phyloP scores from a whole-genome alignment of 2,113 vertebrate species.

The Balaeniceps rex region DNA sequence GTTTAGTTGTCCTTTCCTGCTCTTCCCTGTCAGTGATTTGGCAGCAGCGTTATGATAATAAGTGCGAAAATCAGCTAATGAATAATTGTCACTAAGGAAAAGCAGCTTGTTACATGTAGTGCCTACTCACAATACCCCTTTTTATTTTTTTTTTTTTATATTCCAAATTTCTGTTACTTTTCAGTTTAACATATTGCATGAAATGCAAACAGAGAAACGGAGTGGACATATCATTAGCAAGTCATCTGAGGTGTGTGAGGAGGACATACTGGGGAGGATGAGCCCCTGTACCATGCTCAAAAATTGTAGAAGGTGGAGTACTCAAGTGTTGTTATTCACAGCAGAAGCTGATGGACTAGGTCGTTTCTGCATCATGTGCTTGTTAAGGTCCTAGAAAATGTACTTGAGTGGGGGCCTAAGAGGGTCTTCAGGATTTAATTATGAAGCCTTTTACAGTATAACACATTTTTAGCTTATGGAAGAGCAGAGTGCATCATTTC shows the following conservation, averaged over 20 bases:
- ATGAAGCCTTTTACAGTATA: neutral
- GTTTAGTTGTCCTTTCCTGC: neutral
- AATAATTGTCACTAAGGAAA: neutral
- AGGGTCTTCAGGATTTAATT: neutral
- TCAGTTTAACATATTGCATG: neutral
- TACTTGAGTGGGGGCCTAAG: neutral
- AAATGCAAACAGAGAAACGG: neutral
- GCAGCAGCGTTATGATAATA: neutral
- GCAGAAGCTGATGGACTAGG: neutral
- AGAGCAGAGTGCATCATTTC: neutral
- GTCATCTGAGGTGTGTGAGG: neutral
- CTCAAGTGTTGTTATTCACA: neutral
- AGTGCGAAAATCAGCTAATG: neutral
- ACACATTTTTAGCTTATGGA: neutral
- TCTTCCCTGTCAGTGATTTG: neutral
- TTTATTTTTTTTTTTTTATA: neutral
- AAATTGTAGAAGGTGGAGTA: neutral
- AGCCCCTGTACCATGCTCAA: neutral
- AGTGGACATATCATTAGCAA: neutral
- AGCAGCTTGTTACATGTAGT: neutral
- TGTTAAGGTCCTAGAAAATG: neutral
- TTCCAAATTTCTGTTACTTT: neutral
- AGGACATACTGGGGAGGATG: neutral
- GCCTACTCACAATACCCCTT: neutral
- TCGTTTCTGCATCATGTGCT: neutral